phyloP scores from a whole-genome alignment of 2,797 vertebrate genomes.

The Clarias laeviceps region DNA sequence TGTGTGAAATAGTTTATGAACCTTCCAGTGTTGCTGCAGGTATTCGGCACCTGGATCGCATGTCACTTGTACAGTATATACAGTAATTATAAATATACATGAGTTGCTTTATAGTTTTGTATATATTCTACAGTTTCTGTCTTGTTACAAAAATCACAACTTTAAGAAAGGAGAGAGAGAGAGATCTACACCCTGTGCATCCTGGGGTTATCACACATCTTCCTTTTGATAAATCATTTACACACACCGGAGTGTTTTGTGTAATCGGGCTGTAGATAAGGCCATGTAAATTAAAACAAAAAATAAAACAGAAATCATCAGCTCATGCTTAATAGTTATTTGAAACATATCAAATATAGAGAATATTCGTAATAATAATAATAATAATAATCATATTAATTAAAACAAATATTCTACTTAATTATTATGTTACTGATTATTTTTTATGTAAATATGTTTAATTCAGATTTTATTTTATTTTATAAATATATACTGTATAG shows the following conservation, averaged over 20 bases:
- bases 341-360: neutral
- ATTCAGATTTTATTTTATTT: neutral
- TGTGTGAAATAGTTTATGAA: neutral
- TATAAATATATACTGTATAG: too few relatives aligned
- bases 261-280: slow-evolving; percentile 69
- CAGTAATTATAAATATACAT: too few relatives aligned
- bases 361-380: neutral
- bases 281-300: slow-evolving; percentile 50
- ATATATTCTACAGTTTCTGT: too few relatives aligned
- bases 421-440: neutral
- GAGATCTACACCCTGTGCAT: slow-evolving; percentile 63
- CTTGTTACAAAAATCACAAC: too few relatives aligned
- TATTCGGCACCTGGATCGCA: neutral
- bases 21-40: neutral
- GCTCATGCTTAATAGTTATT: neutral
- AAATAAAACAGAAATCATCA: neutral
- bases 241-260: slow-evolving; percentile 54
- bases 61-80: too few relatives aligned
- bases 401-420: too few relatives aligned
- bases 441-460: neutral
- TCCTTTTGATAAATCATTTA: slow-evolving; percentile 71
- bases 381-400: neutral
- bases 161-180: neutral
- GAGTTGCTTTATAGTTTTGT: too few relatives aligned
- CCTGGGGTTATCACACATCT: slow-evolving; percentile 70